phyloP scores from a whole-genome alignment of 2,113 vertebrate genomes.

The Nestor notabilis region DNA sequence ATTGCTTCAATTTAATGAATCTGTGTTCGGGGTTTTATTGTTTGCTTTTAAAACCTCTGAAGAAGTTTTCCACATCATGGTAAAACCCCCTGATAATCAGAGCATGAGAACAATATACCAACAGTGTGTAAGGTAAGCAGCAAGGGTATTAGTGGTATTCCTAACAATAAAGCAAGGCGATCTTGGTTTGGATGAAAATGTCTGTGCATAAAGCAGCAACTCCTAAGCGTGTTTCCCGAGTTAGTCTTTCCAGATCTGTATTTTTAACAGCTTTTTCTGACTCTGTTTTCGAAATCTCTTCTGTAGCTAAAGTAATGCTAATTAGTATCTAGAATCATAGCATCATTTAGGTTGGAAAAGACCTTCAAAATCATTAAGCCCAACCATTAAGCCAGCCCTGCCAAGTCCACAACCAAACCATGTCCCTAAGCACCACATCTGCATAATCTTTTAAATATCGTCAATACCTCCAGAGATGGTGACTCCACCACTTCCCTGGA shows the following conservation, averaged over 20 bases:
- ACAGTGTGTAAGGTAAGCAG: background rate
- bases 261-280: background rate
- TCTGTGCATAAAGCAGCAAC: background rate
- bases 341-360: background rate
- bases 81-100: background rate
- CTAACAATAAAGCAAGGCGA: background rate
- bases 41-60: background rate
- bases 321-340: background rate
- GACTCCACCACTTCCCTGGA: background rate
- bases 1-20: background rate
- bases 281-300: background rate
- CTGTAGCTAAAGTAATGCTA: background rate
- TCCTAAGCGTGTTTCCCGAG: background rate
- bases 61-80: background rate
- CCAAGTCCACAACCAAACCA: background rate
- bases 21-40: rapidly evolving
- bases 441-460: background rate
- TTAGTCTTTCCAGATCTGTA: background rate
- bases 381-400: background rate
- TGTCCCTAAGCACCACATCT: background rate
- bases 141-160: background rate
- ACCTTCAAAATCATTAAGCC: background rate
- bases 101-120: background rate
- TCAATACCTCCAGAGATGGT: background rate
- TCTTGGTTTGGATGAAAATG: background rate